phyloP scores from a whole-genome alignment of 1,140 invertebrate species.

The Acromyrmex echinatior region DNA sequence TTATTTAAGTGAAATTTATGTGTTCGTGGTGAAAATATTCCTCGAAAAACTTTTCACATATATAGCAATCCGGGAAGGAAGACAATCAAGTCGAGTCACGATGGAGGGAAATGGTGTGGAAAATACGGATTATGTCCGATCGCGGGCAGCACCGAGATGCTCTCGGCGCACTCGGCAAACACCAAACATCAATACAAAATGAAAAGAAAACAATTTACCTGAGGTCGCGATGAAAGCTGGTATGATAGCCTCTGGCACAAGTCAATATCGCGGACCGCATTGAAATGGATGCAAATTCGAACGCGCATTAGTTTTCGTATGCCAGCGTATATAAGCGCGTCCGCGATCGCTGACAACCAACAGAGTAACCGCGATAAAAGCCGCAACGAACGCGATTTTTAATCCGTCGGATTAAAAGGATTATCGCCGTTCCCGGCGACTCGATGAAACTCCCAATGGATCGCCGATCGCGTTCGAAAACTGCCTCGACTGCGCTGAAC shows the following conservation, averaged over 20 bases:
- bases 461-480: background rate
- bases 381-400: background rate
- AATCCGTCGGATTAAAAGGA: slow-evolving; percentile 13
- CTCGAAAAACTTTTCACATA: background rate
- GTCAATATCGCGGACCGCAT: background rate
- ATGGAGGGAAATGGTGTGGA: background rate
- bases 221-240: slow-evolving; percentile 15
- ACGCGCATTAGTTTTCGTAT: background rate
- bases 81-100: background rate
- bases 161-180: background rate
- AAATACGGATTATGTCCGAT: slow-evolving; percentile 21
- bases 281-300: slow-evolving; percentile 8
- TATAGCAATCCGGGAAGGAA: background rate
- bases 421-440: background rate
- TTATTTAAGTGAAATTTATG: background rate
- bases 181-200: slow-evolving; percentile 27
- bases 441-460: background rate
- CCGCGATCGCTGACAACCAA: background rate
- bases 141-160: background rate
- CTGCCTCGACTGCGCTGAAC: too few species aligned
- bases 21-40: background rate
- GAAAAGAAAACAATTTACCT: slow-evolving; percentile 54
- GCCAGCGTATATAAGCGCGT: background rate
- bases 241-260: background rate
- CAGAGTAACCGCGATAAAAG: slow-evolving; percentile 1